Percentiles rank a stretch among this genome's conserved stretches.
Conservation (phyloP, 1,140 invertebrate genomes). For the Scaptomyza hsui region DNA sequence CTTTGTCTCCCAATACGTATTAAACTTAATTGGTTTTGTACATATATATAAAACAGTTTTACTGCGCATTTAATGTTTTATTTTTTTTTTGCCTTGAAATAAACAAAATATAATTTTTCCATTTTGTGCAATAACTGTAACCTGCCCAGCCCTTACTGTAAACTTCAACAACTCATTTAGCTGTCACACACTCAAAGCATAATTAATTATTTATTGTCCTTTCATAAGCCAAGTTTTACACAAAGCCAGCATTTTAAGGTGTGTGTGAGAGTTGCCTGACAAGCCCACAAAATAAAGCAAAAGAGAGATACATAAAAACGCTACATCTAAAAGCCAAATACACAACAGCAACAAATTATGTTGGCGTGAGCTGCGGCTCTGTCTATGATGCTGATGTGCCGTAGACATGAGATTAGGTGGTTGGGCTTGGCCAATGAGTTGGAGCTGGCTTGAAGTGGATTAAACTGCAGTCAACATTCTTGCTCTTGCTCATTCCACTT, state of each 20-base stretch:
- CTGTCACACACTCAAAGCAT: slow-evolving; percentile 18
- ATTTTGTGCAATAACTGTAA: neutral
- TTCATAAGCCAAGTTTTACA: slow-evolving; percentile 48
- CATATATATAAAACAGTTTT: neutral
- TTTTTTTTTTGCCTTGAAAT: too few species aligned
- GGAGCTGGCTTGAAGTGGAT: slow-evolving; percentile 2
- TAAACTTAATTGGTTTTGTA: neutral
- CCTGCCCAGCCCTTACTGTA: neutral
- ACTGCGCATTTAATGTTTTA: neutral
- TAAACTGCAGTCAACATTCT: slow-evolving; percentile 10
- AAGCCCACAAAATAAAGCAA: slow-evolving; percentile 28
- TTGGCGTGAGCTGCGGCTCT: slow-evolving; percentile 50
- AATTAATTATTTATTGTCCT: slow-evolving; percentile 50
- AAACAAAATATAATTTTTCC: neutral
- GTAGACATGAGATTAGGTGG: slow-evolving; percentile 54
- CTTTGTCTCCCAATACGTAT: neutral
- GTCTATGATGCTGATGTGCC: slow-evolving; percentile 61
- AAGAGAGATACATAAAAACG: neutral
- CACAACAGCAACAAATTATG: slow-evolving; percentile 61
- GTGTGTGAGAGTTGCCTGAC: slow-evolving; percentile 39
- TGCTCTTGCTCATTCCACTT: slow-evolving; percentile 8
- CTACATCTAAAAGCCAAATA: slow-evolving; percentile 26
- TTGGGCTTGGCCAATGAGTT: slow-evolving; percentile 20
- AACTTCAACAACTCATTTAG: slow-evolving; percentile 20
- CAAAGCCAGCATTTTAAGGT: slow-evolving; percentile 25